Base-by-base conservation (phyloP, 2,113 vertebrate genomes). In the Onychostruthus taczanowskii region DNA sequence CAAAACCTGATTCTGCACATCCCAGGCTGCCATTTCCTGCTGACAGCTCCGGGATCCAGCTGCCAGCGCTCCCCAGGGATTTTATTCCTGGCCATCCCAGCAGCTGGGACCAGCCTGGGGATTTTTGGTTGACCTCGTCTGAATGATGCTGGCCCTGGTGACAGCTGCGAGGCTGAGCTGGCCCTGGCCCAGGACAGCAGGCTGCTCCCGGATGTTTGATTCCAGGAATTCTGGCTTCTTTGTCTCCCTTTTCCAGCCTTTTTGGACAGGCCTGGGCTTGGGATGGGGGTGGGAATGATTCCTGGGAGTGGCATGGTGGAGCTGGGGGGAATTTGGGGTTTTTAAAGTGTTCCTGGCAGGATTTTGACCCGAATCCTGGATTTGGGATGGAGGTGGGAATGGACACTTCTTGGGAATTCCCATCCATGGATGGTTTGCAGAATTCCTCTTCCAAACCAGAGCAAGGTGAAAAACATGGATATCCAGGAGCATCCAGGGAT, bases 91-190 rank as follows among this genome's bases (percentile, higher is more conserved):
- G 31, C 84, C 35, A 4, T 28, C 41, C 70, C 94, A 50, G 88
- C 94, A 92, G 92, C 90, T 96, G 92, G 69, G 78, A 66, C 43
- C 84, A 12, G 63, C 86, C 89, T 47, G 27, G 76, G 62, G 46
- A 28, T 88, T 83, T 90, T 87, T 67, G 93, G 77, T 83, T 94
- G 93, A 59, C 86, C 86, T 94, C 85, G 0, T 78, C 35, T 56
- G 77, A 52, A 15, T 89, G 7, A 55, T n/a, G 13, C 87, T 19
- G 90, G 79, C 59, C 41, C 1, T 0, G 19, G 79, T 49, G 90
- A 53, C 94, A 96, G 84, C 90, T 94, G 92, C 20, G 30, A 83
- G 84, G 81, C 67, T 64, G 31, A 68, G 52, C 82, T 95, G 95
- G 93, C 93, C 64, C 28, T 52, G 43, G 89, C 89, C 91, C 91